Conservation (phyloP, 1,140 invertebrate species). For the Idris sp. region DNA sequence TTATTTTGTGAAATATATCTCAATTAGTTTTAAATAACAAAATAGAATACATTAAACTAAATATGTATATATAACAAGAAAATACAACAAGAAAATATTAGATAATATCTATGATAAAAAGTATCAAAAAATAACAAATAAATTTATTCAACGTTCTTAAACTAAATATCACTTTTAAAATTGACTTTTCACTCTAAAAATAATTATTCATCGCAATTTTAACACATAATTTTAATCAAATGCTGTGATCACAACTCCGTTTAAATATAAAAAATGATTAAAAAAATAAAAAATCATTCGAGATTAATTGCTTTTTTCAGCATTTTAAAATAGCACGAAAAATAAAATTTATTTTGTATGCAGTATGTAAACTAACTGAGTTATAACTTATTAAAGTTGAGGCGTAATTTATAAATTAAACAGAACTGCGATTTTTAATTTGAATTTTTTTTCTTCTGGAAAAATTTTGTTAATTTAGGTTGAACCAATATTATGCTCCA, state of each 20-base stretch:
- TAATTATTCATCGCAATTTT: slow-evolving; percentile 59
- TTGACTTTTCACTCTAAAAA: slow-evolving; percentile 26
- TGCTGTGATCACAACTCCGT: slow-evolving; percentile 69
- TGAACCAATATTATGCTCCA: slow-evolving; percentile 55
- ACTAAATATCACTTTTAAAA: slow-evolving; percentile 7
- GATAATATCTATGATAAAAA: no score
- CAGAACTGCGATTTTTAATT: slow-evolving; percentile 6
- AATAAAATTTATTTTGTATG: slow-evolving; percentile 40
- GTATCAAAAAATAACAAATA: no score
- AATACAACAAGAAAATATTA: no score
- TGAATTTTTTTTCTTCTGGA: slow-evolving; percentile 3
- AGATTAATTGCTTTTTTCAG: slow-evolving; percentile 51
- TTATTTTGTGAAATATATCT: no score
- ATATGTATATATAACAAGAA: no score
- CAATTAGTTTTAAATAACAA: no score
- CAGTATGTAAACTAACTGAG: slow-evolving; percentile 24
- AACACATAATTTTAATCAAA: slow-evolving; percentile 70
- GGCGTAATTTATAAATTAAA: slow-evolving; percentile 28
- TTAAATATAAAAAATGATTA: slow-evolving; percentile 53
- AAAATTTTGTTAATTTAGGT: slow-evolving; percentile 59
- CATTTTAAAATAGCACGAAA: slow-evolving; percentile 32
- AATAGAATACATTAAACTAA: no score
- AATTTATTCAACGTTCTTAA: no score
- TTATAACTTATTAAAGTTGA: slow-evolving; percentile 29
- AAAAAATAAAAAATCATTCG: slow-evolving; percentile 17